Evolutionary conservation across 2,888 invertebrate species (phyloP), one percentile per base, ranked within the genome.

Genomic region (Drosophila diplacantha): DNA sequence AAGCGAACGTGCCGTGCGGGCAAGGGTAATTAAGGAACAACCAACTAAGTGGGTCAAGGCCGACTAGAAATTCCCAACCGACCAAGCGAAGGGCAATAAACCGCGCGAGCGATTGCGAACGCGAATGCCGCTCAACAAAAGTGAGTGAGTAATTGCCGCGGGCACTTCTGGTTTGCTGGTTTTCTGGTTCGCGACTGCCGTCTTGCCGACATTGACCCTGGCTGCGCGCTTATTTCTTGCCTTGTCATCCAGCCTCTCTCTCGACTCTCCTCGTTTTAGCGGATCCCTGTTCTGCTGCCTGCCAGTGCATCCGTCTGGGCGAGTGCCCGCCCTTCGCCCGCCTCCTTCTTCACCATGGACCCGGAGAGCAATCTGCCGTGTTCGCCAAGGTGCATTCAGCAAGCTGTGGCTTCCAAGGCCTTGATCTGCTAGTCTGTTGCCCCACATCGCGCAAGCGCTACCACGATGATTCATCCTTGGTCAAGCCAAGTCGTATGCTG

Each of bases 361-460:
- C 58, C 1, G 72, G 81, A 12, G 69, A 84, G 31, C 73, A 77
- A 31, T 65, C 60, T 7, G 74, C 65, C 8, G 59, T 87, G 1
- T 77, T 76, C 31, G 56, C 74, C 22, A 72, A 62, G 52, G 74
- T 87, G 2, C 81, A 81, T 12, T 72, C 75, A 32, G 74, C 84
- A 7, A 68, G 72, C 6, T 87, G 87, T 52, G 87, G 87, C 2
- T 87, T 81, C 47, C 65, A 70, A 35, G 80, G 77, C 20, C 71
- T 75, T 26, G 83, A 86, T 14, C 83, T 84, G 3, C 64, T 85
- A 3, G 83, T 77, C 11, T 87, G 87, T 47, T 87, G 87, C 65
- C 80, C 83, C 6, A 50, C 55, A 11, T 44, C 37, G n/a, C 58
- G 31, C 9, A 59, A 56, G 2, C 59, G 29, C 16, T 14, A 31